Percentiles rank a stretch among this genome's conserved stretches.
phyloP scores from a whole-genome alignment of 1,140 invertebrate species.

The Monochamus saltuarius region DNA sequence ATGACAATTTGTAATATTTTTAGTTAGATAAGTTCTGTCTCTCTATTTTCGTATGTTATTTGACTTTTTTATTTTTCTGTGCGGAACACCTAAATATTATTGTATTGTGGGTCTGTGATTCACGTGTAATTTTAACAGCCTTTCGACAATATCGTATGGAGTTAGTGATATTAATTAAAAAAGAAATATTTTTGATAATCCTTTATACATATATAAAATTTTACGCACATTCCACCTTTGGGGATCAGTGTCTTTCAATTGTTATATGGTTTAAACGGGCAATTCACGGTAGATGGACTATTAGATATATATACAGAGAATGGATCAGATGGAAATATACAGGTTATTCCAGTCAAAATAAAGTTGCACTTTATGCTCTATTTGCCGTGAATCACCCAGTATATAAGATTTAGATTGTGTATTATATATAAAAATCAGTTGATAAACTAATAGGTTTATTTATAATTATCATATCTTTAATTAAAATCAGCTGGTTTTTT shows the following conservation, averaged over 20 bases:
- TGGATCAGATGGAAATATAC: conserved; percentile 2
- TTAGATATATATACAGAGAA: not conserved
- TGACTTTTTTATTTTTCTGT: conserved; percentile 11
- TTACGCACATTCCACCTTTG: conserved; percentile 10
- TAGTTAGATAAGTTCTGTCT: conserved; percentile 11
- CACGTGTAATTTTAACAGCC: conserved; percentile 21
- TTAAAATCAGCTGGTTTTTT: conserved; percentile 35
- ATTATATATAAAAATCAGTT: conserved; percentile 25
- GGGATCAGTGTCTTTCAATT: conserved; percentile 16
- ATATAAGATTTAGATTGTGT: conserved; percentile 18
- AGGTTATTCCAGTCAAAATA: not conserved
- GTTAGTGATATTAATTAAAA: conserved; percentile 23
- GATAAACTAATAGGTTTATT: conserved; percentile 13
- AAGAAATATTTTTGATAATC: conserved; percentile 24
- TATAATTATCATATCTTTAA: conserved; percentile 23
- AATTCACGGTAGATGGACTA: too few species aligned
- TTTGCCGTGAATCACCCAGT: not conserved
- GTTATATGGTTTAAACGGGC: conserved; percentile 4
- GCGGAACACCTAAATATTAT: conserved; percentile 17
- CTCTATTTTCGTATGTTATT: conserved; percentile 14
- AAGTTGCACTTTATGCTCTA: not conserved
- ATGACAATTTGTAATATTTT: conserved; percentile 26
- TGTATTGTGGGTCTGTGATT: conserved; percentile 31
- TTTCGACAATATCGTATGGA: conserved; percentile 19
- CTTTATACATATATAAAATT: conserved; percentile 15